Evolutionary conservation across 92 coral and sea anemone genomes (phyloP), one percentile per base, ranked within the genome.

Genomic region (Meandrina meandrites): DNA sequence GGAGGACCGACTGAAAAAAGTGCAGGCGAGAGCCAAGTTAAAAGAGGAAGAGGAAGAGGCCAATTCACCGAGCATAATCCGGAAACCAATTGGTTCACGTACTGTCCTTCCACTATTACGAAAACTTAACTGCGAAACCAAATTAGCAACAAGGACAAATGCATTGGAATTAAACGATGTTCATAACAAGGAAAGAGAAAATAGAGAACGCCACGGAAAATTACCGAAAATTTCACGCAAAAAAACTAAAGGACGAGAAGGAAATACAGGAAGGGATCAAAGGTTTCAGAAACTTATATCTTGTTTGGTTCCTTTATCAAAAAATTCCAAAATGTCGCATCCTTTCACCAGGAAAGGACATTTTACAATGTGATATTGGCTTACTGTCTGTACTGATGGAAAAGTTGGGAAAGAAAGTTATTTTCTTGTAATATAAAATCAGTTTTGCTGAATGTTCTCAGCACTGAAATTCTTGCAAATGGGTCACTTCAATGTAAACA

Each of bases 231-330:
- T 91, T 79, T 32, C 80, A 5, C 30, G 48, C 69, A 75, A 76
- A 35, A 78, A 60, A n/a, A 53, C 62, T 19, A 91, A 78, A 73
- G 75, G 56, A 35, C 48, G 67, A 40, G 87, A 75, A 12, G 45
- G 24, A 10, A 86, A 81, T 21, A 75, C 67, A 5, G 56, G 86
- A 45, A 68, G 73, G 30, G 95, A 93, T 40, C 87, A 93, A 3
- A 76, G 95, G 60, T 93, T 93, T 88, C 85, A 90, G 74, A 90
- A 81, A 35, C 90, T 93, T 17, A 66, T 93, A 21, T 93, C 95
- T 4, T 54, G 89, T 34, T 76, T 93, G 74, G 91, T 89, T 83
- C 91, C 91, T 34, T 19, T 79, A 28, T 18, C 70, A 22, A 28
- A 81, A 5, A 70, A 67, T 18, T 5, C 74, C n/a, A 27, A 13